phyloP scores from a whole-genome alignment of 2,113 vertebrate species.

The Suncus etruscus region DNA sequence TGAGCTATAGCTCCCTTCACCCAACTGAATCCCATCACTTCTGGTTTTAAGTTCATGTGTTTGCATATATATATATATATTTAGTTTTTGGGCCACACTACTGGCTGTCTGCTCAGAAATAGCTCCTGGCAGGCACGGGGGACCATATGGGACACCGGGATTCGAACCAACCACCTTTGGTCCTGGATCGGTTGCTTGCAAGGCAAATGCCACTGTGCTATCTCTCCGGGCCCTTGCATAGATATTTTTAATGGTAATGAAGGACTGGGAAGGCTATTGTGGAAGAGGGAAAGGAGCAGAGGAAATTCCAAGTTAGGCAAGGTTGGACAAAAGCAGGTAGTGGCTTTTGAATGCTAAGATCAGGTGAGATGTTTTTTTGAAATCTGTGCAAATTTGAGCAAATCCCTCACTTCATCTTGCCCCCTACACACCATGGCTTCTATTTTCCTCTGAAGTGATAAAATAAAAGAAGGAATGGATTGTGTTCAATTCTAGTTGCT shows the following conservation, averaged over 20 bases:
- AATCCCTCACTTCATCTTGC: conserved; percentile 1
- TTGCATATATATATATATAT: neutral
- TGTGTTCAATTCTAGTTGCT: neutral
- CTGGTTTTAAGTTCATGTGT: neutral
- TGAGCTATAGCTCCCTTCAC: no score
- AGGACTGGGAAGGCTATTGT: neutral
- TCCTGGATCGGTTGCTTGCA: no score
- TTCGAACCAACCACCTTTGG: no score
- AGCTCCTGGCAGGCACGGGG: no score
- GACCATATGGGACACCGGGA: no score
- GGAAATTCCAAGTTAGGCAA: conserved; percentile 4
- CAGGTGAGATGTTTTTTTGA: neutral
- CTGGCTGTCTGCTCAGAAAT: no score
- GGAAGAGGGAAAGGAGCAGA: neutral
- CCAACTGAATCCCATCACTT: neutral
- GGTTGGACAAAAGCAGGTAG: neutral
- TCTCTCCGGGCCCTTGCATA: no score
- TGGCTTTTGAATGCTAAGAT: neutral
- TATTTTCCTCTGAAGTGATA: conserved; percentile 10
- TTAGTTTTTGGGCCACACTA: no score
- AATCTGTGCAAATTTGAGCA: neutral
- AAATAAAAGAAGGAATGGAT: neutral
- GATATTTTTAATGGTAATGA: neutral
- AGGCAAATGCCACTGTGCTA: no score
- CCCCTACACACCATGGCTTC: neutral